Evolutionary conservation across 1,140 invertebrate genomes (phyloP).

Genomic region (Harpegnathos saltator): DNA sequence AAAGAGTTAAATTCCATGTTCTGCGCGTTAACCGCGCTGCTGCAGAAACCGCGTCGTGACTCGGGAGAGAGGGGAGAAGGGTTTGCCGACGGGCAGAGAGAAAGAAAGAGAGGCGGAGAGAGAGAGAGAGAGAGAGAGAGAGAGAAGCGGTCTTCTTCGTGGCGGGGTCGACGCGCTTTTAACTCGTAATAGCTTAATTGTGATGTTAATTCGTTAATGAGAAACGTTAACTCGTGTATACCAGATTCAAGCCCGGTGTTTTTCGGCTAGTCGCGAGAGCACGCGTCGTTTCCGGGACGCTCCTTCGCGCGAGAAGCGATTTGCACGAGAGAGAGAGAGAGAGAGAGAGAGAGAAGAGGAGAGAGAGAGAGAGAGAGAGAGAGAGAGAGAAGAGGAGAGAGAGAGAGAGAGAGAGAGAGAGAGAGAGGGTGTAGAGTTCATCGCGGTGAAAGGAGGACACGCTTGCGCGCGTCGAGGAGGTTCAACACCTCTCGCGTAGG

Average conservation of each 20-base stretch:
- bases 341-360: too few relatives aligned
- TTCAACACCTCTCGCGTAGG: too few relatives aligned
- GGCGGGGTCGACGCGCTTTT: slow-evolving; percentile 15
- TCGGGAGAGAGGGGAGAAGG: too few relatives aligned
- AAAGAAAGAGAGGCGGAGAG: neutral
- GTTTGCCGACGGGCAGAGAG: neutral
- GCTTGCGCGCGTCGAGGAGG: too few relatives aligned
- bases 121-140: neutral
- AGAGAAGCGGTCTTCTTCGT: neutral
- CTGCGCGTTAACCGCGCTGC: slow-evolving; percentile 15
- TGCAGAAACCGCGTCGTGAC: neutral
- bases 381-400: too few relatives aligned
- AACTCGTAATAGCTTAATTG: slow-evolving; percentile 45
- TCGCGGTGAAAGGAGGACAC: too few relatives aligned
- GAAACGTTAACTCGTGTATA: slow-evolving; percentile 57
- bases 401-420: too few relatives aligned
- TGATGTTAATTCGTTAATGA: slow-evolving; percentile 61
- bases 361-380: too few relatives aligned
- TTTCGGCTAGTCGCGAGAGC: slow-evolving; percentile 6
- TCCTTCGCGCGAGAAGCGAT: neutral
- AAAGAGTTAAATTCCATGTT: slow-evolving; percentile 37
- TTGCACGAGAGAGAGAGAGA: too few relatives aligned
- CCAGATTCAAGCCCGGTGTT: slow-evolving; percentile 21
- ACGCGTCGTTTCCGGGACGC: neutral
- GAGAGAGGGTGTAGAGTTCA: too few relatives aligned